Evolutionary conservation across 2,888 invertebrate genomes (phyloP).

Genomic region (Acanthoscelides obtectus): DNA sequence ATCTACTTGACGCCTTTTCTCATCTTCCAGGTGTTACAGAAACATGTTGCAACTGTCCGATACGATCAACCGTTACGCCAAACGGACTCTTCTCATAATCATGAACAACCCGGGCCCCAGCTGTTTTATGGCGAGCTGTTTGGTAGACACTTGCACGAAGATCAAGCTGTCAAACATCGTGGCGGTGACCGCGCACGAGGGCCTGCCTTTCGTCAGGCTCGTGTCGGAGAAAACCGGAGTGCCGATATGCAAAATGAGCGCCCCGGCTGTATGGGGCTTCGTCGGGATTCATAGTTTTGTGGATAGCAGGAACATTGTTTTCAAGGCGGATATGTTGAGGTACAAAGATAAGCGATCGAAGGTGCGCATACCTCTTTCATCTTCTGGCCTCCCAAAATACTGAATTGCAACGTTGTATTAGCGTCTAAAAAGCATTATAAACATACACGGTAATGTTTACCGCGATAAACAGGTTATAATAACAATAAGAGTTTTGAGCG

Average conservation of each 20-base stretch:
- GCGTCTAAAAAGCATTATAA: too few species aligned
- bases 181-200: constrained; percentile 56
- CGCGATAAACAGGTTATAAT: too few species aligned
- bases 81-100: constrained; percentile 49
- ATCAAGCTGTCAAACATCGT: constrained; percentile 51
- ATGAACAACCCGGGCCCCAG: constrained; percentile 54
- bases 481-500: too few species aligned
- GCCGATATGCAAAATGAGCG: constrained; percentile 50
- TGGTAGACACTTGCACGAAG: constrained; percentile 45
- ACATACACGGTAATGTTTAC: too few species aligned
- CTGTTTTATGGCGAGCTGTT: constrained; percentile 55
- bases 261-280: constrained; percentile 63
- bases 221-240: constrained; percentile 49
- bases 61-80: constrained; percentile 51
- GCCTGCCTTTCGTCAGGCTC: constrained; percentile 44
- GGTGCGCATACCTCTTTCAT: too few species aligned
- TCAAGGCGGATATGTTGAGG: constrained; percentile 51
- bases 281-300: constrained; percentile 54
- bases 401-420: too few species aligned
- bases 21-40: constrained; percentile 27
- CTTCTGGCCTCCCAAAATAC: too few species aligned
- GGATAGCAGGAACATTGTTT: constrained; percentile 53
- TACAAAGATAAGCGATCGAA: too few species aligned
- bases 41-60: constrained; percentile 47
- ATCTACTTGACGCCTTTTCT: too few species aligned